Evolutionary conservation across 2,888 invertebrate species (phyloP), one percentile per base, ranked within the genome.

Genomic region (Hirtodrosophila duncani): DNA sequence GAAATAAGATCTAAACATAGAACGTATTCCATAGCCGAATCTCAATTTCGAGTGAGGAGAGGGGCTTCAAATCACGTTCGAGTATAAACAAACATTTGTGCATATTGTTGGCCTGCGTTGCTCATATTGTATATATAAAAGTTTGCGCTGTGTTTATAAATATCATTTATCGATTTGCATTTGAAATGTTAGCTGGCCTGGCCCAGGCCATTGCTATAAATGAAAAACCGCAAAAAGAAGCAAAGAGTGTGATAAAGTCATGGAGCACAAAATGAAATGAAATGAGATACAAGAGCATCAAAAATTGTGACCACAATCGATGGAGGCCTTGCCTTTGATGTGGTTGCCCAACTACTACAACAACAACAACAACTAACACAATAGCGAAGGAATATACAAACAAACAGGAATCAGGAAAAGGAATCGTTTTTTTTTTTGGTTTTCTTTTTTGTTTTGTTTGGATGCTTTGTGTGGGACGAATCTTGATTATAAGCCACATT

Each of bases 401-500:
- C 8, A 38, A 13, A 4, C n/a, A 1, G 4, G 6, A 26, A 9
- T n/a, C 11, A 8, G 10, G 14, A 48, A 33, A 36, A 27, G 23
- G 57, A 57, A 37, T 36, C 21, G 51, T 36, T 56, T 45, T 55
- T 57, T 24, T 37, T 56, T 33, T 33, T 48, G 24, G 6, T 48
- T 56, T 39, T 8, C 3, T 3, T 5, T 2, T 43, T 45, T 14
- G 44, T 23, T 41, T 36, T 20, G 31, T 20, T 37, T 37, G n/a
- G n/a, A n/a, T 31, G 24, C 24, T 48, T 52, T 58, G 39, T 41
- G 33, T 39, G 39, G 24, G 17, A 43, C 27, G 41, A 55, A 50
- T 50, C 69, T 66, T 77, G 74, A 72, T 80, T 72, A 72, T 80
- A 72, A 80, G 71, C 80, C 78, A 80, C 81, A 72, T 72, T 80